Evolutionary conservation across 2,113 vertebrate genomes (phyloP).

Genomic region (Athene cunicularia): DNA sequence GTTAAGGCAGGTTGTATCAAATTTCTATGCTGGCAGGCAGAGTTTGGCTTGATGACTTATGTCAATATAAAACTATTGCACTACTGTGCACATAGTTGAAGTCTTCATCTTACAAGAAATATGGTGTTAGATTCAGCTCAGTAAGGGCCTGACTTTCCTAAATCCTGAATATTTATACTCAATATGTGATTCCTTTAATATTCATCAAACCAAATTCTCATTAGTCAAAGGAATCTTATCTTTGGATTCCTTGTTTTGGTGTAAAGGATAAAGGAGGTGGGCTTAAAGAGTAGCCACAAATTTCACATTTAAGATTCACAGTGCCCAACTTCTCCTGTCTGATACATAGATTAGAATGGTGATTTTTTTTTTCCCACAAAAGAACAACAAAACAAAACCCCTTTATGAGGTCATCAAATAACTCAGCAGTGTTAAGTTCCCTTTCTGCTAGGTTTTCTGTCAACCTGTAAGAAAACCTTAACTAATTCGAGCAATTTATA

Average conservation of each 20-base stretch:
- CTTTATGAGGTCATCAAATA: background rate
- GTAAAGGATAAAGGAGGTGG: background rate
- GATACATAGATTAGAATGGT: background rate
- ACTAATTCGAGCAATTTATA: background rate
- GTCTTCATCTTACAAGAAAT: background rate
- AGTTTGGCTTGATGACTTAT: background rate
- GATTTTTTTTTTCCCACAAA: background rate
- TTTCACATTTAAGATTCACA: background rate
- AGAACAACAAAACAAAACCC: background rate
- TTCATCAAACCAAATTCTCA: background rate
- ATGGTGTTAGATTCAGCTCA: background rate
- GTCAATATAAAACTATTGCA: constrained; percentile 31
- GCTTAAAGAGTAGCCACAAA: background rate
- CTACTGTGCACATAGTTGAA: background rate
- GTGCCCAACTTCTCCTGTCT: background rate
- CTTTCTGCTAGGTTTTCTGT: background rate
- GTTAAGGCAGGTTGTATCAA: background rate
- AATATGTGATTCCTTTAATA: background rate
- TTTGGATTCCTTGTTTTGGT: background rate
- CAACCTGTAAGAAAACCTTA: background rate
- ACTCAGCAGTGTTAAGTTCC: background rate
- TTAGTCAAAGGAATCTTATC: background rate
- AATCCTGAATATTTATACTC: background rate
- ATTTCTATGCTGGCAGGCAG: constrained; percentile 17
- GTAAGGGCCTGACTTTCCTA: background rate